Evolutionary conservation across 2,113 vertebrate genomes (phyloP).

Genomic region (Aphyosemion australe): DNA sequence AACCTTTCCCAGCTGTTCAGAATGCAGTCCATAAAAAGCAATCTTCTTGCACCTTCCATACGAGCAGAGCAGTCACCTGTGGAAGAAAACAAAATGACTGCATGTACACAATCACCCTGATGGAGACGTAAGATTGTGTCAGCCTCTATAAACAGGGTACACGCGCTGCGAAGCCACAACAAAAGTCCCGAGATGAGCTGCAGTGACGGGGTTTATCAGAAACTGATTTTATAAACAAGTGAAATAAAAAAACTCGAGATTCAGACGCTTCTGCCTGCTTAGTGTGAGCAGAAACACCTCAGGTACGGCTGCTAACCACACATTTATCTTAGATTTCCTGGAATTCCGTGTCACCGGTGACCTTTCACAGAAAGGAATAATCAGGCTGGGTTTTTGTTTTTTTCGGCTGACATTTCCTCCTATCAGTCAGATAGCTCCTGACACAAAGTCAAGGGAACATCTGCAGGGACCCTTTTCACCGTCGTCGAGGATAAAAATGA

Average conservation of each 20-base stretch:
- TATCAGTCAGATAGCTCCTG: constrained; percentile 59
- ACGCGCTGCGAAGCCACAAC: constrained; percentile 1
- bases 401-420: constrained; percentile 68
- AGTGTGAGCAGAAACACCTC: neutral
- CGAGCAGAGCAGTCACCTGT: constrained; percentile 53
- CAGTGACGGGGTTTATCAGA: constrained; percentile 28
- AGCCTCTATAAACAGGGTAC: constrained; percentile 1
- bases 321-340: constrained; percentile 45
- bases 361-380: constrained; percentile 66
- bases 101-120: constrained; percentile 27
- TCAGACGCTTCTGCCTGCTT: neutral
- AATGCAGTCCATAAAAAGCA: constrained; percentile 52
- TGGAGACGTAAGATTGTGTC: constrained; percentile 40
- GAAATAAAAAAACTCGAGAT: neutral
- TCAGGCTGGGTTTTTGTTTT: constrained; percentile 52
- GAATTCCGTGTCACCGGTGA: constrained; percentile 54
- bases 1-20: constrained; percentile 4
- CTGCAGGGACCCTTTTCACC: constrained; percentile 43
- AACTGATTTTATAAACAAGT: constrained; percentile 25
- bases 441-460: constrained; percentile 57
- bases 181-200: constrained; percentile 20
- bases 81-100: constrained; percentile 42
- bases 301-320: constrained; percentile 25
- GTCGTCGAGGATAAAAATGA: neutral
- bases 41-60: constrained; percentile 36